These are phyloP conservation scores for Karalla daura DNA, from an alignment of 2,797 vertebrate species.

Conservation along the genomic window DNA sequence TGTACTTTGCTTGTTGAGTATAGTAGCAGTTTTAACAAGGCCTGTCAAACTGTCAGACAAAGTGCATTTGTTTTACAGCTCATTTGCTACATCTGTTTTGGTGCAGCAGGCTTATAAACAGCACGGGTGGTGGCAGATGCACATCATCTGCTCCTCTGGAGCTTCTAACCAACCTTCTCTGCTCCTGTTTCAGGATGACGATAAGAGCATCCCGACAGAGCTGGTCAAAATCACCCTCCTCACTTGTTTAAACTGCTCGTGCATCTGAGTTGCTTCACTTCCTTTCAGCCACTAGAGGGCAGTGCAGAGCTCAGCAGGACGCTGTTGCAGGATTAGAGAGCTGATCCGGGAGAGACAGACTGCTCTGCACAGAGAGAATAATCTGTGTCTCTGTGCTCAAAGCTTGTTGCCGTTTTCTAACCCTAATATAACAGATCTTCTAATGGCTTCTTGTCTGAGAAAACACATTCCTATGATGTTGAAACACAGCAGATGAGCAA, in stretches of 20 bases:
- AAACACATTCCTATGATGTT: too few species aligned
- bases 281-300: constrained; percentile 79
- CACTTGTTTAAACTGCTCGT: not conserved
- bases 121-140: not conserved
- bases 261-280: constrained; percentile 60
- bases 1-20: not conserved
- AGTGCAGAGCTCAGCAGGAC: constrained; percentile 75
- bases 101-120: not conserved
- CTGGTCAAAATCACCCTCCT: not conserved
- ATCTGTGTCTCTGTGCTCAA: not conserved
- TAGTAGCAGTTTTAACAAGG: not conserved
- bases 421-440: not conserved
- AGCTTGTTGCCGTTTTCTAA: too few species aligned
- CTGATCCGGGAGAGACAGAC: constrained; percentile 17
- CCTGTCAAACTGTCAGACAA: not conserved
- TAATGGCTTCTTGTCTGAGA: too few species aligned
- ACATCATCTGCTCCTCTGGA: not conserved
- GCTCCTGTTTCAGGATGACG: not conserved
- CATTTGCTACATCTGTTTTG: not conserved
- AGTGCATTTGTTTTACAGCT: not conserved
- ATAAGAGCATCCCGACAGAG: not conserved
- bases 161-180: not conserved
- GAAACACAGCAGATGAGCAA: not conserved
- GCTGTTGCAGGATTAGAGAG: constrained; percentile 57
- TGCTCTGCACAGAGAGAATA: constrained; percentile 25